Base-by-base conservation (phyloP, 2,888 invertebrate genomes). In the Napeogenes sylphis region DNA sequence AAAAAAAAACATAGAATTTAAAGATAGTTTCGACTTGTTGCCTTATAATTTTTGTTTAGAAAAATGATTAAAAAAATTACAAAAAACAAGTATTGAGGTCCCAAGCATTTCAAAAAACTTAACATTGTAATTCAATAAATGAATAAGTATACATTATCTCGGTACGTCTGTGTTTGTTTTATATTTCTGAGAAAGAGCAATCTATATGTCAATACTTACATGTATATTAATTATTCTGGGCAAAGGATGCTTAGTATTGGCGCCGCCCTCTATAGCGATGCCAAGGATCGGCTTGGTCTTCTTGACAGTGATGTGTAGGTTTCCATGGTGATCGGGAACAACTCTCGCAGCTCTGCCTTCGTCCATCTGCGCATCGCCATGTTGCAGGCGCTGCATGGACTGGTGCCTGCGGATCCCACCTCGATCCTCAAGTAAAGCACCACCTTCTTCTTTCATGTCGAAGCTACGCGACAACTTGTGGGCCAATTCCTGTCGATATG, bases 181-280 rank as follows among this genome's bases (percentile, higher is more conserved):
- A 30, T 45, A 21, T 21, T 21, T 21, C 21, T 21, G 21, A 21
- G 13, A 4, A 33, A 14, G 5, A 35, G 4, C 45, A 54, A 35
- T 13, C n/a, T n/a, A n/a, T n/a, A n/a, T n/a, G n/a, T n/a, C 54
- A 54, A 33, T 51, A 79, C 95, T 93, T 86, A 98, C 98, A 88
- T 98, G 98, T 81, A 99, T 98, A 87, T 97, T 98, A 79, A 98
- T 98, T 79, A 99, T 98, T 82, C 98, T 93, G 60, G 98, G 98
- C 78, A 98, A 92, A 62, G 97, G 96, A 88, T 98, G 98, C 80
- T 96, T 96, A 55, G 98, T 98, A 86, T 99, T 98, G 75, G 97
- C 96, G 68, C 99, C 99, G 67, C 99, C 99, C 91, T 98, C 98
- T 78, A 99, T 98, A 69, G 98, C 98, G 79, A 99, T 97, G 72